Evolutionary conservation across 2,888 invertebrate species (phyloP), one percentile per base, ranked within the genome.

Genomic region (Ligdia adustata): DNA sequence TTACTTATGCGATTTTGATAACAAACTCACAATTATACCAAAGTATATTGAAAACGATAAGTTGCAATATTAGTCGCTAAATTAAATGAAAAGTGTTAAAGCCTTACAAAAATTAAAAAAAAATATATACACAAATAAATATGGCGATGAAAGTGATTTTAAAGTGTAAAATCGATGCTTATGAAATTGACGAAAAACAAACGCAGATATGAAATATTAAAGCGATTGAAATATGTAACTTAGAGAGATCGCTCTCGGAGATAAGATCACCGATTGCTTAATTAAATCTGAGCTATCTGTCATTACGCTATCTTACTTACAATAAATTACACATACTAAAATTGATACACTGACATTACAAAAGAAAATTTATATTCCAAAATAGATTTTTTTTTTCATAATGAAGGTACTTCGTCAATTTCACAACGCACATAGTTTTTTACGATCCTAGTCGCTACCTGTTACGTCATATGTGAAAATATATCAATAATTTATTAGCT

Each of bases 31-130:
- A 12, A 34, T 3, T 12, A 7, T 15, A 33, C 7, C 33, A 45
- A 35, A 43, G 7, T 20, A 29, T 39, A 34, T 35, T 24, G 14
- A 12, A 39, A 47, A 39, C 13, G 2, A 29, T 29, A 43, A 29
- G n/a, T 16, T 20, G 18, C 31, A 24, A 44, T 11, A 46, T 43
- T 47, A 54, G 46, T 50, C 27, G 26, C 43, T 47, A 47, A 31
- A 47, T 31, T 47, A 47, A 31, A 47, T 31, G 9, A 35, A 34
- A 29, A 22, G n/a, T 11, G 20, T 31, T 35, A 40, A 40, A 34
- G 35, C 41, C 38, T 43, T 38, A 39, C 29, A 43, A 41, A 38
- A 42, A 5, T n/a, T 4, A 9, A 14, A 11, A 26, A 18, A 14
- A 40, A 13, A 31, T 18, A 18, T n/a, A n/a, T n/a, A n/a, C 4